Evolutionary conservation across 2,113 vertebrate species (phyloP), one percentile per base, ranked within the genome.

Genomic region (Caloenas nicobarica): DNA sequence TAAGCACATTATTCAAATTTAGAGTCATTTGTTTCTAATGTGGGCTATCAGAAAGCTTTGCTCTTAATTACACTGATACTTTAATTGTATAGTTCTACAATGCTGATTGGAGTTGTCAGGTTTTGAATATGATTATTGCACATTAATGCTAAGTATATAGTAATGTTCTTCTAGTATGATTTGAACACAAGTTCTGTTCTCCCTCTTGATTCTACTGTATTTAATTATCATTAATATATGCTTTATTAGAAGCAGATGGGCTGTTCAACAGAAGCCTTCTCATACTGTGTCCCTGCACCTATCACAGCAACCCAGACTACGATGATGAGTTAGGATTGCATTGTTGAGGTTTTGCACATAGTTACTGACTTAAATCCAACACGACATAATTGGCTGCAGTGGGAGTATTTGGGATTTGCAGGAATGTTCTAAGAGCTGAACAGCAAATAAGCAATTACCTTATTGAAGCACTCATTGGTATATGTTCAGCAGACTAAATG

Each of bases 51-150:
- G 89, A 81, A 94, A 94, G 71, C 79, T 81, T 71, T 81, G 42
- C 58, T 88, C 81, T 81, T 86, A 96, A 96, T 96, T 92, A 91
- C 57, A 60, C 42, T 72, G 31, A 95, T 78, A 33, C 13, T 96
- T 84, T 95, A 91, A 93, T 83, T 93, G 34, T 69, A 44, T 28
- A 94, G 46, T 78, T 86, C 64, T 79, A 95, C 71, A 76, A 24
- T 62, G 84, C 38, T 94, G 94, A 93, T 74, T 95, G 62, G 83
- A 96, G 90, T 86, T 93, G 77, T 81, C 85, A 97, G 40, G 74
- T 81, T 56, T 61, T 16, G 81, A 94, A 92, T 88, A 76, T 62
- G 31, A 92, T 74, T 91, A 96, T 85, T 93, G 68, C 71, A 82
- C 77, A 83, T 95, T 94, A 94, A 81, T 29, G 16, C 29, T 86